Percentiles rank a stretch among this genome's conserved stretches.
Evolutionary conservation across 2,797 vertebrate genomes (phyloP).

Genomic region (Gadopsis marmoratus): DNA sequence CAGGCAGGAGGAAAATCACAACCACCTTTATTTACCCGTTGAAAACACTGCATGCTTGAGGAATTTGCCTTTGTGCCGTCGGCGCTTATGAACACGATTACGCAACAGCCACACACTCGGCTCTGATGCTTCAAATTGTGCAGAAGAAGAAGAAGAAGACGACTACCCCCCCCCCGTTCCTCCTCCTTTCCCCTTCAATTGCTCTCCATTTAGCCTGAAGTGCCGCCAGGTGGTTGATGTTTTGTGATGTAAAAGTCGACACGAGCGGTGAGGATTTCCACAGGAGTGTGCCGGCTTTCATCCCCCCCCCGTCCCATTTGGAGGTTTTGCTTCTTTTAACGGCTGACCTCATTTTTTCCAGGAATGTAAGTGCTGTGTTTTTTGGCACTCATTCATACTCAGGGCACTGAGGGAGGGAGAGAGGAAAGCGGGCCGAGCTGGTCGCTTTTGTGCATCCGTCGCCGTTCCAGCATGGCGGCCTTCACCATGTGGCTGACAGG

Average conservation of each 20-base stretch:
- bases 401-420: neutral
- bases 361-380: slow-evolving; percentile 43
- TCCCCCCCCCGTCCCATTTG: slow-evolving; percentile 17
- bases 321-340: slow-evolving; percentile 30
- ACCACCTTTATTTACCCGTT: slow-evolving; percentile 51
- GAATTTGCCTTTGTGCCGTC: slow-evolving; percentile 19
- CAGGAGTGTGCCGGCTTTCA: slow-evolving; percentile 45
- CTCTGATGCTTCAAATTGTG: slow-evolving; percentile 31
- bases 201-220: slow-evolving; percentile 45
- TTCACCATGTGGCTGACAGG: neutral
- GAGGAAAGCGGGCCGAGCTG: neutral
- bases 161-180: neutral
- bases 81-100: slow-evolving; percentile 35
- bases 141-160: neutral
- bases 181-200: neutral
- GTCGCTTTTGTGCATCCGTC: neutral
- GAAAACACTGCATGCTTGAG: slow-evolving; percentile 22
- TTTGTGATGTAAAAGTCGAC: slow-evolving; percentile 42
- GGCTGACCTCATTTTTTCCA: slow-evolving; percentile 63
- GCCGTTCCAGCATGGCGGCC: neutral
- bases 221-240: slow-evolving; percentile 55
- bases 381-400: slow-evolving; percentile 18
- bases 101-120: slow-evolving; percentile 32
- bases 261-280: neutral
- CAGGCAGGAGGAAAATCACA: slow-evolving; percentile 21